These are phyloP conservation scores for Cercopithecus petaurista DNA, from an alignment of 2,797 vertebrate genomes.

Conservation along the genomic window DNA sequence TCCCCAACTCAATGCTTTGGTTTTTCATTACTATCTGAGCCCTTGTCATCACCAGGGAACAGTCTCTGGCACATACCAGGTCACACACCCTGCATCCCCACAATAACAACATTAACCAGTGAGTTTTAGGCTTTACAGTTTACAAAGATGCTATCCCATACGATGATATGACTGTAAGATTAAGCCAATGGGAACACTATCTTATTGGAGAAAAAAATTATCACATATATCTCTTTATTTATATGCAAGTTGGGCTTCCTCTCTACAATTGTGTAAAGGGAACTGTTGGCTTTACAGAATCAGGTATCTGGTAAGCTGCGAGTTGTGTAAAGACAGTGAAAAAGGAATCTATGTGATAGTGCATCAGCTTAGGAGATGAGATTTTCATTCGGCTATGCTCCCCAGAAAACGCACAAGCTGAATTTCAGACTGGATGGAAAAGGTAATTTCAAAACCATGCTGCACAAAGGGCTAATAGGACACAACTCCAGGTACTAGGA, in stretches of 20 bases:
- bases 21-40: not conserved
- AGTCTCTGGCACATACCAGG: not conserved
- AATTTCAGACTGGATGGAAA: not conserved
- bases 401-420: not conserved
- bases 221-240: not conserved
- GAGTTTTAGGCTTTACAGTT: not conserved
- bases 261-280: not conserved
- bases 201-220: not conserved
- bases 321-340: not conserved
- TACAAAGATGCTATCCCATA: not conserved
- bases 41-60: not conserved
- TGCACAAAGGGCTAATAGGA: conserved; percentile 27
- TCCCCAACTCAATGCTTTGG: not conserved
- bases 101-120: not conserved
- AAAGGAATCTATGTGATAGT: not conserved
- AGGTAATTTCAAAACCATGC: conserved; percentile 42
- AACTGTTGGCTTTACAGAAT: not conserved
- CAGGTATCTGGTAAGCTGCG: not conserved
- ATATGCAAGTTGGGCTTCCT: not conserved
- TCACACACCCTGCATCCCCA: not conserved
- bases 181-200: not conserved
- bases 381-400: not conserved
- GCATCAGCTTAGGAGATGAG: not conserved
- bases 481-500: not conserved
- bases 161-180: not conserved